Conservation (phyloP, 2,797 vertebrate genomes). For the Euphonia xanthogaster region DNA sequence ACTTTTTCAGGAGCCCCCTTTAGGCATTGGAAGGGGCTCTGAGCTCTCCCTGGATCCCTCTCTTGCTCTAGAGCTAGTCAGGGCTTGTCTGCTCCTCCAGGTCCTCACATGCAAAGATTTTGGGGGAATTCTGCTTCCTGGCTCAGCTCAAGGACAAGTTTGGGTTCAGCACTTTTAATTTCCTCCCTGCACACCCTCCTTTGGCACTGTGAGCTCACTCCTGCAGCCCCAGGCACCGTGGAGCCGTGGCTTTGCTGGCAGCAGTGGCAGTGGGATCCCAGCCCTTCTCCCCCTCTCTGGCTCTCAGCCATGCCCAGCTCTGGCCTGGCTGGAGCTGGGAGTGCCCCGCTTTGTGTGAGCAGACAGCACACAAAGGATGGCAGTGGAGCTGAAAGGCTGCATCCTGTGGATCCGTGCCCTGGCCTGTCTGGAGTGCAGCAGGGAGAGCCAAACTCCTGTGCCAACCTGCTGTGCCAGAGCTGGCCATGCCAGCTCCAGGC, state of each 20-base stretch:
- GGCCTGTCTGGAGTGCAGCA: not conserved
- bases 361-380: not conserved
- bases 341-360: not conserved
- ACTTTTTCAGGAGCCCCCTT: not conserved
- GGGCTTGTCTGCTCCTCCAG: not conserved
- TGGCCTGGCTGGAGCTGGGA: not conserved
- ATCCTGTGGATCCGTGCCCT: not conserved
- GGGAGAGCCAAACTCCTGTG: not conserved
- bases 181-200: not conserved
- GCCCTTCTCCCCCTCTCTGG: not conserved
- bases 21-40: not conserved
- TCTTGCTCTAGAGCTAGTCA: not conserved
- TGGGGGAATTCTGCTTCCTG: not conserved
- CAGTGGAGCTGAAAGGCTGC: conserved; percentile 40
- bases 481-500: not conserved
- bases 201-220: not conserved
- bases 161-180: not conserved
- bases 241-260: not conserved
- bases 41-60: not conserved
- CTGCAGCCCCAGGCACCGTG: accelerated
- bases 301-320: not conserved
- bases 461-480: not conserved
- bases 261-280: not conserved
- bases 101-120: not conserved
- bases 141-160: not conserved